Conservation (phyloP, 2,113 vertebrate genomes). For the Orycteropus afer region DNA sequence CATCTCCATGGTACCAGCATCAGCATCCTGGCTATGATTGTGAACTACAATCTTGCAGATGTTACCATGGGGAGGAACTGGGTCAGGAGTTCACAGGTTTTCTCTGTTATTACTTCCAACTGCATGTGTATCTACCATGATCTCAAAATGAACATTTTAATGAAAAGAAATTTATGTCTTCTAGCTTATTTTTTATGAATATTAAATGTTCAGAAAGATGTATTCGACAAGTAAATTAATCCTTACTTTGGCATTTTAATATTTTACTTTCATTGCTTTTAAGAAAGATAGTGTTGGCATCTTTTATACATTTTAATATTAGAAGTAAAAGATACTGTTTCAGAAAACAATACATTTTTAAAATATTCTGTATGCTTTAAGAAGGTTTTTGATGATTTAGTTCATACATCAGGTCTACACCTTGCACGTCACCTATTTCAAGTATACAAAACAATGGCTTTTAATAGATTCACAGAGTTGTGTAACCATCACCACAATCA, state of each 20-base stretch:
- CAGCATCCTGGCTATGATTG: too few relatives aligned
- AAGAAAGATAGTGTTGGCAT: background rate
- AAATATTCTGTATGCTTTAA: background rate
- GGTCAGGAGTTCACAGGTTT: background rate
- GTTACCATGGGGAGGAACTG: background rate
- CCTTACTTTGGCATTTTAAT: background rate
- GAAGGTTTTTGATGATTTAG: background rate
- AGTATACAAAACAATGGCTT: background rate
- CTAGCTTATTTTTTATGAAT: background rate
- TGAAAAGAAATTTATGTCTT: background rate
- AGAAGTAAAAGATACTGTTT: background rate
- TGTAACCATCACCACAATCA: background rate
- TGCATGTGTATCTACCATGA: background rate
- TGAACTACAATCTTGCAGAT: background rate
- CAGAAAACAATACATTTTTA: background rate
- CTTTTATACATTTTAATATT: background rate
- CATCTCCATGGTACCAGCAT: background rate
- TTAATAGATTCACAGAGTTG: background rate
- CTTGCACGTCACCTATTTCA: background rate
- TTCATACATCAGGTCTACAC: too few relatives aligned
- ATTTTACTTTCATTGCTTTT: background rate
- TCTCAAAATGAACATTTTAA: background rate
- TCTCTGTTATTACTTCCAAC: background rate
- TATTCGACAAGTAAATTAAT: background rate
- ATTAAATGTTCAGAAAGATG: background rate